These are phyloP conservation scores for Perizoma affinitatum DNA, from an alignment of 2,888 invertebrate genomes.

Conservation along the genomic window DNA sequence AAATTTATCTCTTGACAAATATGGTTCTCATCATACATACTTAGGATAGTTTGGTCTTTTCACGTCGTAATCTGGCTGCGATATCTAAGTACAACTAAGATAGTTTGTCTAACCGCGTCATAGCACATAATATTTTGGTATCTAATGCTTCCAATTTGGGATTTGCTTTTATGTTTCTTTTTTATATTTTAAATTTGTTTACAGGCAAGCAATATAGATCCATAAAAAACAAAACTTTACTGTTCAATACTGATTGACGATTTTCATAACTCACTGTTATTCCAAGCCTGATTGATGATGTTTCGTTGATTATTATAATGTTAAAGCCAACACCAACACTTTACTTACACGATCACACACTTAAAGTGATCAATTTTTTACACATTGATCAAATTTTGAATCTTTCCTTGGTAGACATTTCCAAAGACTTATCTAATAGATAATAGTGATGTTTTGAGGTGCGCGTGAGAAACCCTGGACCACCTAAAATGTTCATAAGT, in stretches of 20 bases:
- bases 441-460: background rate
- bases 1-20: background rate
- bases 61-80: background rate
- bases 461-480: constrained; percentile 46
- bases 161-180: too few species aligned
- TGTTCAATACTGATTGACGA: constrained; percentile 40
- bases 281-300: constrained; percentile 45
- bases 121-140: too few species aligned
- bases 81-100: too few species aligned
- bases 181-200: too few species aligned
- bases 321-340: too few species aligned
- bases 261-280: constrained; percentile 35
- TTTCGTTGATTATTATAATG: constrained; percentile 16
- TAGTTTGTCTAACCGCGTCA: too few species aligned
- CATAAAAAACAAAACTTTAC: constrained; percentile 34
- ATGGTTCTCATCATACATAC: background rate
- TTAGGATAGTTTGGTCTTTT: background rate
- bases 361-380: too few species aligned
- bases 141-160: too few species aligned
- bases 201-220: background rate
- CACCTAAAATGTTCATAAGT: constrained; percentile 47
- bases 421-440: background rate
- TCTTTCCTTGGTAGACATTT: too few species aligned
- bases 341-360: too few species aligned
- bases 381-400: too few species aligned